Percentiles rank a stretch among this genome's conserved stretches.
Conservation (phyloP, 2,888 invertebrate species). For the Lasioglossum villosulum region DNA sequence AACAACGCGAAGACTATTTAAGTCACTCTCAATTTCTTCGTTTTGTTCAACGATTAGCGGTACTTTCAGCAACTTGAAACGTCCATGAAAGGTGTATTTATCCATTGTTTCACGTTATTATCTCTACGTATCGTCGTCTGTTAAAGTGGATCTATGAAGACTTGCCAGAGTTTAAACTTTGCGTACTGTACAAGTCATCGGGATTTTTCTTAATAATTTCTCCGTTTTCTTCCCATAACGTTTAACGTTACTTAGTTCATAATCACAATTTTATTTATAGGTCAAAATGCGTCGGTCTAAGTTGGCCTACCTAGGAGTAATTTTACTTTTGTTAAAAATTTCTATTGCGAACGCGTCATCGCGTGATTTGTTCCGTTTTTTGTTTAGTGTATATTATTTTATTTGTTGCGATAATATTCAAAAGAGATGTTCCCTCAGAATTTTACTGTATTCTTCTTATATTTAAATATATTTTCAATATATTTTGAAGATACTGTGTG, state of each 20-base stretch:
- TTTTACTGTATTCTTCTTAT: slow-evolving; percentile 30
- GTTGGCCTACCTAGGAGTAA: not conserved
- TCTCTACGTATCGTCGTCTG: slow-evolving; percentile 23
- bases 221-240: slow-evolving; percentile 9
- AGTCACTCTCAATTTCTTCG: slow-evolving; percentile 17
- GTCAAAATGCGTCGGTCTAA: slow-evolving; percentile 30
- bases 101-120: slow-evolving; percentile 38
- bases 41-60: slow-evolving; percentile 26
- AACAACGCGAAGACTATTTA: slow-evolving; percentile 44
- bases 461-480: not conserved
- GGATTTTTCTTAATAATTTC: slow-evolving; percentile 26
- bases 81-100: slow-evolving; percentile 51
- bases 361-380: slow-evolving; percentile 42
- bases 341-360: slow-evolving; percentile 40
- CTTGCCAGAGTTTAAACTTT: slow-evolving; percentile 53
- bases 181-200: slow-evolving; percentile 40
- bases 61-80: slow-evolving; percentile 13
- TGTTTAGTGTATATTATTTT: slow-evolving; percentile 42
- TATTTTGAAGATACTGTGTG: slow-evolving; percentile 1
- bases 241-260: slow-evolving; percentile 20
- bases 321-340: slow-evolving; percentile 47
- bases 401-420: slow-evolving; percentile 43
- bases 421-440: slow-evolving; percentile 32
- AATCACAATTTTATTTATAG: slow-evolving; percentile 31
- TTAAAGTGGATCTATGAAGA: slow-evolving; percentile 55